phyloP scores from a whole-genome alignment of 2,888 invertebrate species.

The Pocota personata region DNA sequence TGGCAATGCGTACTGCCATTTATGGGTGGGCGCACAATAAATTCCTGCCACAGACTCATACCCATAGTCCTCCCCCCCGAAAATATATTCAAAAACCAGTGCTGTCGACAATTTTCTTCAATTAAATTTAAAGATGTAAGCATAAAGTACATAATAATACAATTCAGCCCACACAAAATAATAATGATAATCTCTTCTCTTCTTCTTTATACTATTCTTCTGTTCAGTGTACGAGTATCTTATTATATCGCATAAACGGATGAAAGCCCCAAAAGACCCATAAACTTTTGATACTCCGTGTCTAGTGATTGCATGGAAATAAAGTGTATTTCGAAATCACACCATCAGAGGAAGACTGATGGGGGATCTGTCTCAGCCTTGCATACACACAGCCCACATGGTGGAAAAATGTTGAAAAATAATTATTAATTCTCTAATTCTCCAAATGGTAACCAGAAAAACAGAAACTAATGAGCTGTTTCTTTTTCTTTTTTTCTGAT shows the following conservation, averaged over 20 bases:
- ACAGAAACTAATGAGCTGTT: conserved; percentile 66
- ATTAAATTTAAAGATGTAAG: conserved; percentile 66
- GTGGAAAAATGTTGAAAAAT: conserved; percentile 49
- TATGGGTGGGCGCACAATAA: conserved; percentile 69
- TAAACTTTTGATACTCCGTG: conserved; percentile 45
- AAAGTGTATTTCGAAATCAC: conserved; percentile 69
- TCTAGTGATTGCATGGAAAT: conserved; percentile 44
- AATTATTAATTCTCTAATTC: conserved; percentile 67
- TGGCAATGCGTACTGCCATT: conserved; percentile 57
- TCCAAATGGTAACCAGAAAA: conserved; percentile 46
- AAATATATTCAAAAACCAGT: conserved; percentile 39
- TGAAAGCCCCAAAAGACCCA: conserved; percentile 52
- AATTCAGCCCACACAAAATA: conserved; percentile 65
- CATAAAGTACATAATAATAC: conserved; percentile 67
- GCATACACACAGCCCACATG: conserved; percentile 35
- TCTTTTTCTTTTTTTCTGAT: conserved; percentile 9
- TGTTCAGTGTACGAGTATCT: not conserved
- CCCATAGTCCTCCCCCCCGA: no score
- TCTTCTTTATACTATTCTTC: not conserved
- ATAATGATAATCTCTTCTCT: conserved; percentile 53
- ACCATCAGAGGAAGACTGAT: conserved; percentile 38
- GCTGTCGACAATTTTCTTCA: conserved; percentile 71
- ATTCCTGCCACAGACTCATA: conserved; percentile 16
- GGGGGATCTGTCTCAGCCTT: conserved; percentile 38
- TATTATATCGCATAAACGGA: conserved; percentile 18